Percentiles rank a stretch among this genome's conserved stretches.
Evolutionary conservation across 1,140 invertebrate species (phyloP).

Genomic region (Augochlora pura): DNA sequence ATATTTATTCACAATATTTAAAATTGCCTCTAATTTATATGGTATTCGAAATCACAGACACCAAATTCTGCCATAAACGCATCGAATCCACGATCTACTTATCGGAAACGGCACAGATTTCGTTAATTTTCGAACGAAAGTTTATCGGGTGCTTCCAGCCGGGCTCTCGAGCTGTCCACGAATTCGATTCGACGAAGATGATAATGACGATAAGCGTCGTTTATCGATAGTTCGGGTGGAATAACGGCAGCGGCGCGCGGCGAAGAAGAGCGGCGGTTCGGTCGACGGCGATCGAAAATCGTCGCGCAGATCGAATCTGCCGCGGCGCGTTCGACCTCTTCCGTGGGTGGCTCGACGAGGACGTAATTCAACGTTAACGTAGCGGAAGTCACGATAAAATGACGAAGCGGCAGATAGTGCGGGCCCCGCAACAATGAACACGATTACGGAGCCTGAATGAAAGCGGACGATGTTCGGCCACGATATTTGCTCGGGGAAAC

Average conservation of each 20-base stretch:
- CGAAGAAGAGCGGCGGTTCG: not conserved
- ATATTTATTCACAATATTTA: no score
- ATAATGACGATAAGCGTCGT: not conserved
- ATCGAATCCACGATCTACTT: no score
- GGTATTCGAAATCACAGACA: no score
- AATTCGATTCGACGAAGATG: no score
- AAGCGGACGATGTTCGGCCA: constrained; percentile 17
- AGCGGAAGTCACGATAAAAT: constrained; percentile 60
- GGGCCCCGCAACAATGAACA: constrained; percentile 45
- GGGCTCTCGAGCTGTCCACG: no score
- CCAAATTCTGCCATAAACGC: no score
- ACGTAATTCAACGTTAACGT: constrained; percentile 61
- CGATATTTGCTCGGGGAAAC: not conserved
- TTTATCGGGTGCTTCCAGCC: no score
- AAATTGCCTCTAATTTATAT: no score
- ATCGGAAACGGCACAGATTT: no score
- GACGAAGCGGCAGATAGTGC: constrained; percentile 37
- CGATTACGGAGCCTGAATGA: constrained; percentile 48
- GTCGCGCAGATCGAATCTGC: not conserved
- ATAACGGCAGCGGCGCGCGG: not conserved
- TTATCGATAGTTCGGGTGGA: not conserved
- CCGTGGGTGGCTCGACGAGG: constrained; percentile 40
- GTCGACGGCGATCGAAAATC: constrained; percentile 2
- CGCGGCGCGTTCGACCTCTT: constrained; percentile 9
- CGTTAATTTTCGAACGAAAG: no score